phyloP scores from a whole-genome alignment of 1,140 invertebrate genomes.

The Centruroides vittatus region DNA sequence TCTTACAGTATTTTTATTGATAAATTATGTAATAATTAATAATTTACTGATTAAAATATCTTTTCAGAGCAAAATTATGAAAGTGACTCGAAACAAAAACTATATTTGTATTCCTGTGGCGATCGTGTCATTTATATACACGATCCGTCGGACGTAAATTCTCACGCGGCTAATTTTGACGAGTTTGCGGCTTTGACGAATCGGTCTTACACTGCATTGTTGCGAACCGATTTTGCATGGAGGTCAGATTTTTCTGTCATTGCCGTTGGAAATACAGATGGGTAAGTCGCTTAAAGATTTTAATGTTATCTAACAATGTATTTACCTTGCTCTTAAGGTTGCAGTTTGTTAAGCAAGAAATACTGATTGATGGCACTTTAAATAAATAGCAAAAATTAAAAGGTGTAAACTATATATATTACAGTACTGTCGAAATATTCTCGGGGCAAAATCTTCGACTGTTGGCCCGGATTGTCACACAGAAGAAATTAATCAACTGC shows the following conservation, averaged over 20 bases:
- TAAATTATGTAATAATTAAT: too few species aligned
- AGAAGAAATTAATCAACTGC: conserved; percentile 44
- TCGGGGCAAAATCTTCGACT: conserved; percentile 1
- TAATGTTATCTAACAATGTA: too few species aligned
- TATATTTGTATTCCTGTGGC: conserved; percentile 1
- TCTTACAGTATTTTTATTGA: too few species aligned
- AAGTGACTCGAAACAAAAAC: too few species aligned
- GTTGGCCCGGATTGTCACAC: conserved; percentile 26
- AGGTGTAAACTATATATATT: too few species aligned
- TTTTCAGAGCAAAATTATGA: too few species aligned
- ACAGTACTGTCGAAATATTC: too few species aligned
- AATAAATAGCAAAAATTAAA: too few species aligned
- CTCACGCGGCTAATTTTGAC: conserved; percentile 1
- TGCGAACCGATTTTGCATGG: conserved; percentile 42
- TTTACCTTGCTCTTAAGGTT: too few species aligned
- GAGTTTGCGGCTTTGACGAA: not conserved
- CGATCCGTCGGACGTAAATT: not conserved
- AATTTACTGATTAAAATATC: too few species aligned
- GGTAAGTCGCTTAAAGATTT: conserved; percentile 24
- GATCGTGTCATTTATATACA: not conserved
- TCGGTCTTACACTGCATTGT: not conserved
- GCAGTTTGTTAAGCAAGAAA: too few species aligned
- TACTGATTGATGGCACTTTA: too few species aligned
- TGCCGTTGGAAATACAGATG: conserved; percentile 44
- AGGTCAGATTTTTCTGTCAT: conserved; percentile 42